Evolutionary conservation across 2,113 vertebrate genomes (phyloP), one percentile per base, ranked within the genome.

Genomic region (Actenoides hombroni): DNA sequence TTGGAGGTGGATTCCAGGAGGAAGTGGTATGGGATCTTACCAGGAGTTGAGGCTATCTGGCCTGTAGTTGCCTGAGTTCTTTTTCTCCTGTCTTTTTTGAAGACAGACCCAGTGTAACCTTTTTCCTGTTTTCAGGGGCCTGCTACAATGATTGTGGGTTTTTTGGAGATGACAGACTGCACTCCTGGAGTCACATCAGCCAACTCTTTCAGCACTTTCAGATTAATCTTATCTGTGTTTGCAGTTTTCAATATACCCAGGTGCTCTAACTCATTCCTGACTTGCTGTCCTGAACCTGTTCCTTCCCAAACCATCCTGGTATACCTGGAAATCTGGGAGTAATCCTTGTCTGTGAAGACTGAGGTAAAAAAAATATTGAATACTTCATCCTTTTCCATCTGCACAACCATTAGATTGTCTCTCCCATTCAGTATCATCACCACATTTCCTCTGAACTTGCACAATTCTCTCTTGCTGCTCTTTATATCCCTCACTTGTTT

Each of bases 21-120:
- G 65, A 95, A 91, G 89, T 87, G 89, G 83, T 88, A 10, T 74
- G 7, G 71, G 91, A 82, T 92, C 73, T 75, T 84, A 75, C 57
- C 60, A 78, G 33, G 73, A 24, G 10, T 48, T 83, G 68, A 42
- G 56, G 42, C 42, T 75, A 73, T 54, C 20, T 1, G 2, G 28
- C 42, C 70, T 71, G 16, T 70, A 89, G 17, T 39, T 83, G 16
- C 40, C 19, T 0, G 5, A 63, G n/a, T 59, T 65, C 44, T 71
- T 92, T 64, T 63, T 53, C 56, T 76, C 10, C 2, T 29, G 28
- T 26, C 31, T 84, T 82, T 70, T 79, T 70, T 54, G 31, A 91
- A 83, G 51, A 17, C n/a, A 75, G 39, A 13, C 10, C 54, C 37
- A 60, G 33, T 44, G 7, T 20, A 11, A 51, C 11, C 15, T 75